Base-by-base conservation (phyloP, 1,140 invertebrate genomes). In the Pristionchus pacificus region DNA sequence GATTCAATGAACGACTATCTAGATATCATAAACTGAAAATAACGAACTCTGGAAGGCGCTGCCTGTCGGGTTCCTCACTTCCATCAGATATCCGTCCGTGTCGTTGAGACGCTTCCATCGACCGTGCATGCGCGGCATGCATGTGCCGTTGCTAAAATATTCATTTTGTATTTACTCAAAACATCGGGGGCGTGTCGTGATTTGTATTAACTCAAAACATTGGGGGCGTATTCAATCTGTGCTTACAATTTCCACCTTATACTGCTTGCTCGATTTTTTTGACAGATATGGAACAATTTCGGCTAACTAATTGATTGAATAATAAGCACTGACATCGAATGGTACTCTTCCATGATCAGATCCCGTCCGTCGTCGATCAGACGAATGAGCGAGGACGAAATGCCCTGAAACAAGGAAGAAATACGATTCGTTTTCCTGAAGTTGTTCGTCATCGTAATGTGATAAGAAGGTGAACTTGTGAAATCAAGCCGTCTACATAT, bases 321-420 rank as follows among this genome's bases (percentile, higher is more conserved):
- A 30, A 67, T n/a, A 28, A 60, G 38, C 32, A 31, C 57, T 60
- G 27, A 68, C 65, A 72, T 65, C 1, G 71, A 61, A 38, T 72
- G 71, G 33, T 72, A 72, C 33, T 72, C 71, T 1, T 65, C 32
- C 30, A 72, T 49, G n/a, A 55, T 61, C 15, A 72, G 57, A 2
- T 62, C 31, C 32, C 55, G 38, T n/a, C 49, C 28, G 13, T 67
- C 30, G 2, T 63, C 33, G 2, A 27, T 64, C 19, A 72, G 33
- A 10, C 65, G 57, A 32, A 72, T 68, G 27, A 72, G 31, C 28
- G 68, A 71, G 19, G 71, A 72, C 32, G n/a, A n/a, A n/a, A n/a
- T n/a, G n/a, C n/a, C n/a, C n/a, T n/a, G n/a, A n/a, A n/a, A n/a
- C n/a, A n/a, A n/a, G n/a, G n/a, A n/a, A n/a, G n/a, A n/a, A n/a